These are phyloP conservation scores for Lichenostomus cassidix DNA, from an alignment of 2,113 vertebrate species.

Conservation along the genomic window DNA sequence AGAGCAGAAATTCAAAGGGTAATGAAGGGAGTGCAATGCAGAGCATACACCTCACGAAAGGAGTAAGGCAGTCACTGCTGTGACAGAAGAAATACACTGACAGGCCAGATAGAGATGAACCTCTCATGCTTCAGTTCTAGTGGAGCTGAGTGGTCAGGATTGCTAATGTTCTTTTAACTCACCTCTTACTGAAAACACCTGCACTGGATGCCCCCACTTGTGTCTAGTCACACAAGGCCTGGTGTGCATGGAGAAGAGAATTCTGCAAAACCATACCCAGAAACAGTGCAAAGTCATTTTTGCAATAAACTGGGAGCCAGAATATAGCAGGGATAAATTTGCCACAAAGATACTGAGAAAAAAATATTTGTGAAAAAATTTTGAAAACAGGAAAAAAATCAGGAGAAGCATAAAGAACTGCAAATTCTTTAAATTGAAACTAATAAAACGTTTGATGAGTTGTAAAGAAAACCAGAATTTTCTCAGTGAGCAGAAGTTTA, in stretches of 20 bases:
- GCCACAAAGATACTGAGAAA: not conserved
- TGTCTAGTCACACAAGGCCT: not conserved
- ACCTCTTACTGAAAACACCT: not conserved
- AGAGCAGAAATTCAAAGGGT: not conserved
- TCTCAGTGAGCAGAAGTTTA: not conserved
- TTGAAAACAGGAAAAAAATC: not conserved
- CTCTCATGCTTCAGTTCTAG: not conserved
- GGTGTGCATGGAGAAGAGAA: not conserved
- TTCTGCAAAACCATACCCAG: not conserved
- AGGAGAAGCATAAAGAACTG: not conserved
- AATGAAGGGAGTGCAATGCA: not conserved
- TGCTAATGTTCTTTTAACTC: not conserved
- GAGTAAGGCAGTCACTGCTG: not conserved
- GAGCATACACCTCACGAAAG: not conserved
- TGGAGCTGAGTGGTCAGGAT: not conserved
- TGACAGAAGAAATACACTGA: not conserved
- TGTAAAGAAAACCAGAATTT: not conserved
- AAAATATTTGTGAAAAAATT: not conserved
- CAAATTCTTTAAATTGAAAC: not conserved
- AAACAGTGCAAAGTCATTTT: not conserved
- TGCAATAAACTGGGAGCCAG: not conserved
- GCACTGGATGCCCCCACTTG: not conserved
- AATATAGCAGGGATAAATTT: not conserved
- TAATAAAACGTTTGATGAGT: not conserved
- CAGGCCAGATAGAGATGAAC: not conserved